Evolutionary conservation across 2,888 invertebrate species (phyloP).

Genomic region (Stenoptilia bipunctidactyla): DNA sequence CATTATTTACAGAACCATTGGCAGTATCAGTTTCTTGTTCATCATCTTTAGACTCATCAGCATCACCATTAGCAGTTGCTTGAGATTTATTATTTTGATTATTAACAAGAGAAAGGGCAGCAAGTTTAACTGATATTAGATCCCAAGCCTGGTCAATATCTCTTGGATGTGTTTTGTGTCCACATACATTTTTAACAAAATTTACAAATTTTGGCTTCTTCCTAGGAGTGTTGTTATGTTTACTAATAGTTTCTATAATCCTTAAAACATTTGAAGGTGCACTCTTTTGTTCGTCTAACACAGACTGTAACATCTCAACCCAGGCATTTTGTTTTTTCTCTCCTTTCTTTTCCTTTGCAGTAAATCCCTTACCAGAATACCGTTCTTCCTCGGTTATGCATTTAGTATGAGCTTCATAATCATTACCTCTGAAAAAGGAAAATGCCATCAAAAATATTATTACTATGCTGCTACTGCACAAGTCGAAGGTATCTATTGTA

Average conservation of each 20-base stretch:
- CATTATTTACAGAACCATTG: slow-evolving; percentile 15
- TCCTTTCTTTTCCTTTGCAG: slow-evolving; percentile 84
- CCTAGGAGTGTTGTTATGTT: slow-evolving; percentile 85
- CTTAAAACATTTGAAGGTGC: slow-evolving; percentile 69
- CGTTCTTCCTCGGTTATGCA: slow-evolving; percentile 90
- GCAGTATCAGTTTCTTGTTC: slow-evolving; percentile 12
- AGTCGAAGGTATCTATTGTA: no score
- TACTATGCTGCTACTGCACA: no score
- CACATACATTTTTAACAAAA: slow-evolving; percentile 76
- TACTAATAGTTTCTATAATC: slow-evolving; percentile 77
- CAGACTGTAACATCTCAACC: slow-evolving; percentile 78
- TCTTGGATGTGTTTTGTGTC: slow-evolving; percentile 64
- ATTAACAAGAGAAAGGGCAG: slow-evolving; percentile 45
- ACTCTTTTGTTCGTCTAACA: slow-evolving; percentile 69
- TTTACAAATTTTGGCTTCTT: slow-evolving; percentile 88
- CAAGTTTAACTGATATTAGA: slow-evolving; percentile 68
- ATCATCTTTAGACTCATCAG: slow-evolving; percentile 12
- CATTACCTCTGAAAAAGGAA: slow-evolving; percentile 74
- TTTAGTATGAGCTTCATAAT: slow-evolving; percentile 83
- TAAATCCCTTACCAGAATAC: slow-evolving; percentile 87
- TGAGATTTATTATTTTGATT: slow-evolving; percentile 30
- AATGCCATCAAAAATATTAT: no score
- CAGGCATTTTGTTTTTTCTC: slow-evolving; percentile 89
- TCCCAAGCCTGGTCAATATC: slow-evolving; percentile 80
- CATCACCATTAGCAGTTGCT: slow-evolving; percentile 14